A percentile compares a stretch with the other conserved stretches of the same genome.
These are phyloP conservation scores for Xylophagus ater DNA, from an alignment of 2,888 invertebrate species.

Conservation along the genomic window DNA sequence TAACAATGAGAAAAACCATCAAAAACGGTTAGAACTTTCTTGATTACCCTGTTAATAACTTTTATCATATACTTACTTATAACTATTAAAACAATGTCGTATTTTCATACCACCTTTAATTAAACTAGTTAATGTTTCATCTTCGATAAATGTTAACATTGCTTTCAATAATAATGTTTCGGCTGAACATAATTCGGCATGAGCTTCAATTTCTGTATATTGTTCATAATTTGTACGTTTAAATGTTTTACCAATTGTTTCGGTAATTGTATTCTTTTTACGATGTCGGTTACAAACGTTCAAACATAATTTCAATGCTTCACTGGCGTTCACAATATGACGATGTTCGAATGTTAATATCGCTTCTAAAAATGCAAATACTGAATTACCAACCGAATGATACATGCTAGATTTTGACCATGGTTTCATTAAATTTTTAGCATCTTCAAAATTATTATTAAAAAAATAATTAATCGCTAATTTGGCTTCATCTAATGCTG, in stretches of 20 bases:
- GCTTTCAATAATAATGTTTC: constrained; percentile 82
- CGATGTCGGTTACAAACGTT: constrained; percentile 56
- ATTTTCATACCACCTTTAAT: constrained; percentile 90
- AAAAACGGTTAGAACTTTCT: too few species aligned
- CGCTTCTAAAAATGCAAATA: constrained; percentile 84
- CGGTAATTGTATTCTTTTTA: constrained; percentile 51
- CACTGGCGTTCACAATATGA: constrained; percentile 62
- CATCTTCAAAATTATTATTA: constrained; percentile 79
- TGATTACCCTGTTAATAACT: too few species aligned
- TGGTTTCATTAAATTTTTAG: constrained; percentile 65
- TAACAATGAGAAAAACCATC: too few species aligned
- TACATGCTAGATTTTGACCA: constrained; percentile 79
- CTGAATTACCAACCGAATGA: constrained; percentile 79
- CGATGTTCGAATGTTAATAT: constrained; percentile 82
- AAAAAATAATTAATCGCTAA: constrained; percentile 80
- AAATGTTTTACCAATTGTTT: constrained; percentile 71
- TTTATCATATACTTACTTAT: constrained; percentile 56
- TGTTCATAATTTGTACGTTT: constrained; percentile 61
- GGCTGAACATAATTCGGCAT: constrained; percentile 91
- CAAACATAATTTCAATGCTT: constrained; percentile 64
- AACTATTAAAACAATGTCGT: constrained; percentile 77
- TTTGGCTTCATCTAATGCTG: constrained; percentile 63
- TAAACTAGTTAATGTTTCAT: constrained; percentile 85
- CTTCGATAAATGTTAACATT: constrained; percentile 84
- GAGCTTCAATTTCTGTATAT: constrained; percentile 73